phyloP scores from a whole-genome alignment of 2,797 vertebrate species.

The Cottoperca gobio region DNA sequence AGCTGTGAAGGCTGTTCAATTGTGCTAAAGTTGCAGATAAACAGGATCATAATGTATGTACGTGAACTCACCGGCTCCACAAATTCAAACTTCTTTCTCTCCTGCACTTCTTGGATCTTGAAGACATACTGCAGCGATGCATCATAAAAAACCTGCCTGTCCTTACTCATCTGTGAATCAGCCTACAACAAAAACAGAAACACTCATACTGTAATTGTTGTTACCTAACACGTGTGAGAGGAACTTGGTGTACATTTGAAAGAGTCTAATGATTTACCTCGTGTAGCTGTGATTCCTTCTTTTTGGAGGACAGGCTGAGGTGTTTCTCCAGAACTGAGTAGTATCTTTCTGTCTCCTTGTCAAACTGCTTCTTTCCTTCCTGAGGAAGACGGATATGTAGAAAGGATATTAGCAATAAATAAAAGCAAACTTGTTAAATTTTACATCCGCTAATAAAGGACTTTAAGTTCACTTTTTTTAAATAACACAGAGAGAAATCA shows the following conservation, averaged over 20 bases:
- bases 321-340: constrained; percentile 97
- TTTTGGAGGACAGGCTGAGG: constrained; percentile 96
- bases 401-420: constrained; percentile 33
- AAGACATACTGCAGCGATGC: constrained; percentile 98
- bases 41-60: background rate
- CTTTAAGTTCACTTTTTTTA: background rate
- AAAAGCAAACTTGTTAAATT: background rate
- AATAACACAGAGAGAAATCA: background rate
- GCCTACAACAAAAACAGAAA: constrained; percentile 83
- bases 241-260: background rate
- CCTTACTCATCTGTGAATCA: constrained; percentile 93
- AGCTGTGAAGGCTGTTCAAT: background rate
- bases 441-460: background rate
- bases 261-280: constrained; percentile 85
- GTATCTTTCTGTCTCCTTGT: constrained; percentile 98
- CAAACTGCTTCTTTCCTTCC: constrained; percentile 99
- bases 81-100: constrained; percentile 99
- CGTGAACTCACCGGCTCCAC: constrained; percentile 94
- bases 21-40: background rate
- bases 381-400: constrained; percentile 19
- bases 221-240: background rate
- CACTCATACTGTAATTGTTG: background rate
- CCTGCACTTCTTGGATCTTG: constrained; percentile 99
- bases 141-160: constrained; percentile 96
- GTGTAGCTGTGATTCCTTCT: constrained; percentile 95